Evolutionary conservation across 2,113 vertebrate species (phyloP).

Genomic region (Cygnus atratus): DNA sequence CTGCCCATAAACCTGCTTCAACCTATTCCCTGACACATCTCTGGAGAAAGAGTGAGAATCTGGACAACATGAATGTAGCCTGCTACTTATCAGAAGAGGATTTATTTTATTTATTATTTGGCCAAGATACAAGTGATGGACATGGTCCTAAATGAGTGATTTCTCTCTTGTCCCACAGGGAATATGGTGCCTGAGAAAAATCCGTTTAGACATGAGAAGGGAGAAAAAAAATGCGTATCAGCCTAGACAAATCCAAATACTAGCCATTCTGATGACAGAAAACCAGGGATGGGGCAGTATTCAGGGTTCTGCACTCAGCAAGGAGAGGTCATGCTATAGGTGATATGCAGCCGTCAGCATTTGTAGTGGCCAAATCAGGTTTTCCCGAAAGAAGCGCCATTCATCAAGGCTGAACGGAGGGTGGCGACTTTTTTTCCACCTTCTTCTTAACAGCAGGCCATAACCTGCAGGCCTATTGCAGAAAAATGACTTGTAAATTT

Average conservation of each 20-base stretch:
- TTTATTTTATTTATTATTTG: neutral
- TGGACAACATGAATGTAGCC: neutral
- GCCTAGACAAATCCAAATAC: neutral
- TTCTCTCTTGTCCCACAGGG: neutral
- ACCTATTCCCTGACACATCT: neutral
- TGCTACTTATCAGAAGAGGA: neutral
- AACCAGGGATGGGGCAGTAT: neutral
- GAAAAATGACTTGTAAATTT: neutral
- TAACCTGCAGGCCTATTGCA: neutral
- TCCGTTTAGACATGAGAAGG: accelerated
- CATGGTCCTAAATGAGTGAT: neutral
- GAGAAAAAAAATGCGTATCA: neutral
- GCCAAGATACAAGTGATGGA: neutral
- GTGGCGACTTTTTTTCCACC: accelerated
- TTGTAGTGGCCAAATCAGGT: accelerated
- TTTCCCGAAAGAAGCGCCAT: neutral
- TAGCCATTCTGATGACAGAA: neutral
- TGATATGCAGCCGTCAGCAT: neutral
- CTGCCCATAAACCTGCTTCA: neutral
- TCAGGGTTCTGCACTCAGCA: neutral
- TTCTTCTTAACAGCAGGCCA: neutral
- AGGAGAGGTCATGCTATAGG: neutral
- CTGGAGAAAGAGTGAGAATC: neutral
- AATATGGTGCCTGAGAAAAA: neutral
- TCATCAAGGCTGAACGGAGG: accelerated